Conservation (phyloP, 2,113 vertebrate genomes). For the Aplodontia rufa region DNA sequence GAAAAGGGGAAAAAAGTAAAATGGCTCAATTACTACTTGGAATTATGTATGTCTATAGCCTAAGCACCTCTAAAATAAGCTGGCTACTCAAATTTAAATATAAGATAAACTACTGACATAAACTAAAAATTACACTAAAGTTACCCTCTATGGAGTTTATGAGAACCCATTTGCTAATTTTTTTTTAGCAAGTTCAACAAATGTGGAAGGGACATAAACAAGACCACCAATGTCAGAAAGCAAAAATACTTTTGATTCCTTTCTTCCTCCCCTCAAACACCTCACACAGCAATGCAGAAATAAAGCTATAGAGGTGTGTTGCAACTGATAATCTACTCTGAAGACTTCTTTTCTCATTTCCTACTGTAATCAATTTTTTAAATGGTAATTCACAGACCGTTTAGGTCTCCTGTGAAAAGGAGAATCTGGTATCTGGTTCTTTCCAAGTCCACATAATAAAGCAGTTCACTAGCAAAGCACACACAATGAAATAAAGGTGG, state of each 20-base stretch:
- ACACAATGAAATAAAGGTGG: neutral
- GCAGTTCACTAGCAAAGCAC: conserved; percentile 54
- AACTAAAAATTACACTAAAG: conserved; percentile 27
- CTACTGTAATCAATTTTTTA: conserved; percentile 29
- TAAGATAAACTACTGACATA: conserved; percentile 31
- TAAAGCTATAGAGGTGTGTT: conserved; percentile 35
- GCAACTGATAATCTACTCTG: conserved; percentile 20
- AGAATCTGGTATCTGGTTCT: conserved; percentile 24
- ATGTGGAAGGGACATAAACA: conserved; percentile 33
- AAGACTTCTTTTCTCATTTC: conserved; percentile 29
- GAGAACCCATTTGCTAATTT: conserved; percentile 38
- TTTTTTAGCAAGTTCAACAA: conserved; percentile 24
- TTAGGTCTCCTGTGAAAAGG: conserved; percentile 50
- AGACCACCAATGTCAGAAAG: conserved; percentile 39
- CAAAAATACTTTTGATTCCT: conserved; percentile 23
- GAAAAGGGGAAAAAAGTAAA: neutral
- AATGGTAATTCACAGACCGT: conserved; percentile 28
- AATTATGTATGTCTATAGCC: conserved; percentile 15
- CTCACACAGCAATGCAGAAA: conserved; percentile 41
- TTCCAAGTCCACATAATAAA: conserved; percentile 47
- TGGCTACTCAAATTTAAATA: conserved; percentile 26
- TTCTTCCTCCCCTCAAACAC: conserved; percentile 31
- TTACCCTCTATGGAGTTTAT: neutral
- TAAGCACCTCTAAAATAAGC: conserved; percentile 19
- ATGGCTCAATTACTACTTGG: neutral